phyloP scores from a whole-genome alignment of 2,113 vertebrate genomes.

The Cavia porcellus region DNA sequence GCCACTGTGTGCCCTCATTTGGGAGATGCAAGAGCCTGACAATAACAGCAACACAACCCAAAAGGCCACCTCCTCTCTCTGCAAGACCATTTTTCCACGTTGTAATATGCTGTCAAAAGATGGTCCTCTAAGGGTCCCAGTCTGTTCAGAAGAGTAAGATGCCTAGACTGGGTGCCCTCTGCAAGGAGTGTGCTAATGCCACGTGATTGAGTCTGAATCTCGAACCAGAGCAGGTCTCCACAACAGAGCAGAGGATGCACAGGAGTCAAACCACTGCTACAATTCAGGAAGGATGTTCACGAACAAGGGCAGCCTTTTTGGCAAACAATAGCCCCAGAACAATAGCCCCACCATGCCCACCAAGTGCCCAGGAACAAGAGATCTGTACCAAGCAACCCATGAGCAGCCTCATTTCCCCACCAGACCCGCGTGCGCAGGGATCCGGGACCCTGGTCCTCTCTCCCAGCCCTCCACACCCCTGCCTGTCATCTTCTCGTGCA shows the following conservation, averaged over 20 bases:
- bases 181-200: neutral
- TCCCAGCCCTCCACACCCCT: neutral
- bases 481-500: neutral
- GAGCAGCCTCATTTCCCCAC: too few species aligned
- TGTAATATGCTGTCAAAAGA: neutral
- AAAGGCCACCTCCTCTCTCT: neutral
- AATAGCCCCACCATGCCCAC: neutral
- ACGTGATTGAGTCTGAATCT: neutral
- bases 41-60: accelerated
- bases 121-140: neutral
- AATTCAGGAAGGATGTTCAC: neutral
- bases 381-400: neutral
- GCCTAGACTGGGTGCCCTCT: neutral
- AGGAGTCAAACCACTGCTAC: neutral
- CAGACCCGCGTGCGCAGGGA: accelerated
- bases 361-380: neutral
- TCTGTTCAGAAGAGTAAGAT: neutral
- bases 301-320: too few species aligned
- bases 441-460: neutral
- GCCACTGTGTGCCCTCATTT: neutral
- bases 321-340: neutral
- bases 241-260: neutral
- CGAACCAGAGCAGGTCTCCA: neutral
- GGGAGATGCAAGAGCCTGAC: neutral
- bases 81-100: neutral